Conservation (phyloP, 2,113 vertebrate species). For the Pangasianodon hypophthalmus region DNA sequence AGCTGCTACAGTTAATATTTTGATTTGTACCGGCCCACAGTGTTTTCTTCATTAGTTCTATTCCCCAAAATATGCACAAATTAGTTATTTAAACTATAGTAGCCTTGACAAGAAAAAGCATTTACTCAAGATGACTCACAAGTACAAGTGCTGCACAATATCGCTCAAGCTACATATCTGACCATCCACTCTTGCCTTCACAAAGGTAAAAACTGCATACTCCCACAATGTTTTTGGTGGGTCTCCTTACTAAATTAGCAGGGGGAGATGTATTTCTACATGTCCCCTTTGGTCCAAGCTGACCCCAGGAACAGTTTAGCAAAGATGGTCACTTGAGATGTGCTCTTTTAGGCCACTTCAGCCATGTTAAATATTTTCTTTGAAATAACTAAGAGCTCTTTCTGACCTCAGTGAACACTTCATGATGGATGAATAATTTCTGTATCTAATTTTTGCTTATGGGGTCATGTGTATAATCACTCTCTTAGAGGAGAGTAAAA, state of each 20-base stretch:
- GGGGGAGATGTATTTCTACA: conserved; percentile 3
- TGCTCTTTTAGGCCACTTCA: background rate
- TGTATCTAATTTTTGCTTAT: conserved; percentile 45
- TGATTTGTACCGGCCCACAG: background rate
- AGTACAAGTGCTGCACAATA: background rate
- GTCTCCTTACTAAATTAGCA: conserved; percentile 7
- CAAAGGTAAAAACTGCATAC: background rate
- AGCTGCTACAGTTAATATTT: background rate
- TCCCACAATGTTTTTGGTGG: background rate
- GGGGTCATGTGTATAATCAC: conserved; percentile 35
- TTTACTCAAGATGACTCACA: background rate
- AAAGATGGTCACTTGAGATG: conserved; percentile 33
- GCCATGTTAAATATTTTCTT: conserved; percentile 54
- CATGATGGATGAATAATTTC: conserved; percentile 45
- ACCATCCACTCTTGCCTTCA: background rate
- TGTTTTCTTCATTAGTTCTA: background rate
- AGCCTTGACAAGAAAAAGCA: background rate
- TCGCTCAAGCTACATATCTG: background rate
- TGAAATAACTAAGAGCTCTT: conserved; percentile 51
- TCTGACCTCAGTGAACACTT: conserved; percentile 52
- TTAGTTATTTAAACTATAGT: background rate
- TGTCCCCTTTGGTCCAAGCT: background rate
- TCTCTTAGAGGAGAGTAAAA: background rate
- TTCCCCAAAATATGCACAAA: background rate
- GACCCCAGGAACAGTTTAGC: conserved; percentile 47